A percentile compares a stretch with the other conserved stretches of the same genome.
Evolutionary conservation across 2,797 vertebrate genomes (phyloP).

Genomic region (Agapornis canus): DNA sequence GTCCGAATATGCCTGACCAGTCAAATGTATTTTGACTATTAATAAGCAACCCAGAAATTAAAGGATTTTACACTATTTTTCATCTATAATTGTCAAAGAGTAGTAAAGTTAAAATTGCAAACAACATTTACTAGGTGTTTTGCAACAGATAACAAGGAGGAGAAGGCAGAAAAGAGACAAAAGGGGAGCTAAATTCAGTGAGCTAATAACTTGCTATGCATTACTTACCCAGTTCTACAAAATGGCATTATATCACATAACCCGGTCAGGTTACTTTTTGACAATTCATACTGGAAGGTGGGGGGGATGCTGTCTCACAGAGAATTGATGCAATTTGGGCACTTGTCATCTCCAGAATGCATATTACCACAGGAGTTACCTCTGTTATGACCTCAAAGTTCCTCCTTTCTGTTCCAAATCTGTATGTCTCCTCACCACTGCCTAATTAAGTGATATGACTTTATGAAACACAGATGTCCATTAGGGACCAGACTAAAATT

Average conservation of each 20-base stretch:
- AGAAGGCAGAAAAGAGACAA: not conserved
- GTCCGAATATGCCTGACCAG: not conserved
- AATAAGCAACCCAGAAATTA: not conserved
- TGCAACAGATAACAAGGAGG: not conserved
- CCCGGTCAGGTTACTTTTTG: not conserved
- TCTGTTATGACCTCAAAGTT: not conserved
- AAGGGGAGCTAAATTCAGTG: not conserved
- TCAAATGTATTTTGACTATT: not conserved
- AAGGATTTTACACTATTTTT: not conserved
- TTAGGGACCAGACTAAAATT: constrained; percentile 39
- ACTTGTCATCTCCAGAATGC: not conserved
- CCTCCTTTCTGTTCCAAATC: constrained; percentile 11
- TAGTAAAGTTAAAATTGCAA: not conserved
- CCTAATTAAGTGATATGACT: constrained; percentile 3
- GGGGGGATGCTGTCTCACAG: not conserved
- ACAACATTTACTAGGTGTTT: not conserved
- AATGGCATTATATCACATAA: not conserved
- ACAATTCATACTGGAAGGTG: not conserved
- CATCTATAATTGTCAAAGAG: not conserved
- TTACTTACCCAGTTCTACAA: not conserved
- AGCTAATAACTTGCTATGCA: not conserved
- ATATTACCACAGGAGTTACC: not conserved
- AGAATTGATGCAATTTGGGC: not conserved
- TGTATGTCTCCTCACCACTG: not conserved
- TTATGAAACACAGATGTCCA: not conserved